Evolutionary conservation across 2,113 vertebrate species (phyloP).

Genomic region (Notothenia rossii): DNA sequence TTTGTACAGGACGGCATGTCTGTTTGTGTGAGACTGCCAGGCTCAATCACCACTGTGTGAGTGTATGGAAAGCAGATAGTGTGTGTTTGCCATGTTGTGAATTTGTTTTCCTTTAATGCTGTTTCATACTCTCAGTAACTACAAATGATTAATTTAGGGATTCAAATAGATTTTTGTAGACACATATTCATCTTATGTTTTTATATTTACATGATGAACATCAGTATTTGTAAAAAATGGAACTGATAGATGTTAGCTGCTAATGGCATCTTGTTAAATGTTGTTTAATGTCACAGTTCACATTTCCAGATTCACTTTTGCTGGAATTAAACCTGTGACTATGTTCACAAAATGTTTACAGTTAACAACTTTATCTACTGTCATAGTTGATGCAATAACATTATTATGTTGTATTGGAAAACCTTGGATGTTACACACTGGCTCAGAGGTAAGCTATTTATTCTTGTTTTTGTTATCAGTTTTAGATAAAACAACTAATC

Average conservation of each 20-base stretch:
- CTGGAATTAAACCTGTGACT: not conserved
- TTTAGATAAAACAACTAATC: slow-evolving; percentile 35
- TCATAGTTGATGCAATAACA: not conserved
- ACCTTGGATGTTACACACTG: not conserved
- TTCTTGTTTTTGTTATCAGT: slow-evolving; percentile 32
- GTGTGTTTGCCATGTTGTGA: not conserved
- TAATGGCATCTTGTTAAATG: not conserved
- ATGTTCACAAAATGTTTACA: not conserved
- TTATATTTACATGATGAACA: not conserved
- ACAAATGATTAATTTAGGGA: not conserved
- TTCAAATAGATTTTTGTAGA: not conserved
- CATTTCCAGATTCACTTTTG: not conserved
- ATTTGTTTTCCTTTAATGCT: not conserved
- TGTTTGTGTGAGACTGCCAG: not conserved
- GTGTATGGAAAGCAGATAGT: not conserved
- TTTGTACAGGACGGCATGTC: not conserved
- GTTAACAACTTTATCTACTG: not conserved
- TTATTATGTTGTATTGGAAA: not conserved
- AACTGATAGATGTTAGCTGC: not conserved
- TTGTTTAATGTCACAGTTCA: not conserved
- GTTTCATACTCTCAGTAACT: not conserved
- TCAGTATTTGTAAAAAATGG: not conserved
- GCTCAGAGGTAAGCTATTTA: slow-evolving; percentile 4
- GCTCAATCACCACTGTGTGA: not conserved
- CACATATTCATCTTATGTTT: not conserved